Base-by-base conservation (phyloP, 2,888 invertebrate genomes). In the Spatulosminthurus flaviceps region DNA sequence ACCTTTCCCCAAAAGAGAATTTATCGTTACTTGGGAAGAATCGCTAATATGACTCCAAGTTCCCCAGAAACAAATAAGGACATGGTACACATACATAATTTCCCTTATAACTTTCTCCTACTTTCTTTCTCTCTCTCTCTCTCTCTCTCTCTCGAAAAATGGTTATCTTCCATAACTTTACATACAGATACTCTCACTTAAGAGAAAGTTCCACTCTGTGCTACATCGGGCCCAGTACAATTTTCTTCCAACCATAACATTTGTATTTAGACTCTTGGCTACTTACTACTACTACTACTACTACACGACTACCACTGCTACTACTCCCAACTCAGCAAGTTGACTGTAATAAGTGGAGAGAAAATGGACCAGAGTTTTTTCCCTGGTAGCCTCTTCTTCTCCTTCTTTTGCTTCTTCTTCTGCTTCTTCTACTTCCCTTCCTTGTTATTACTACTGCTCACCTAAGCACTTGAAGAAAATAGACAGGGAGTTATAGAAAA, bases 391-490 rank as follows among this genome's bases (percentile, higher is more conserved):
- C n/a, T n/a, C n/a, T 69, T 34, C n/a, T n/a, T 34, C 70, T 34
- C 28, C 16, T 1, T 28, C 22, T 69, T n/a, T 69, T n/a, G 11
- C n/a, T n/a, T 1, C 1, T 28, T 29, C 28, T 28, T 13, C n/a
- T 11, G 7, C n/a, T 19, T 7, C 28, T 28, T 69, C 29, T 28
- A 0, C 41, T 22, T 72, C 43, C n/a, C n/a, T n/a, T 26, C 71
- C 42, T 42, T 24, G 43, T 41, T 72, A 24, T 72, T 67, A 67
- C 51, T 51, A 51, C 67, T 67, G 67, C 67, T 67, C 67, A 67
- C 67, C 67, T 67, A 26, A 67, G 67, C 67, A 67, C 67, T 67
- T 67, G 67, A 67, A 16, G 21, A 42, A 72, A 72, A 72, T 16
- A 42, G 21, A 72, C 42, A 72, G 43, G 24, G 21, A 43, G 21